phyloP scores from a whole-genome alignment of 2,797 vertebrate species.

The Notamacropus eugenii region DNA sequence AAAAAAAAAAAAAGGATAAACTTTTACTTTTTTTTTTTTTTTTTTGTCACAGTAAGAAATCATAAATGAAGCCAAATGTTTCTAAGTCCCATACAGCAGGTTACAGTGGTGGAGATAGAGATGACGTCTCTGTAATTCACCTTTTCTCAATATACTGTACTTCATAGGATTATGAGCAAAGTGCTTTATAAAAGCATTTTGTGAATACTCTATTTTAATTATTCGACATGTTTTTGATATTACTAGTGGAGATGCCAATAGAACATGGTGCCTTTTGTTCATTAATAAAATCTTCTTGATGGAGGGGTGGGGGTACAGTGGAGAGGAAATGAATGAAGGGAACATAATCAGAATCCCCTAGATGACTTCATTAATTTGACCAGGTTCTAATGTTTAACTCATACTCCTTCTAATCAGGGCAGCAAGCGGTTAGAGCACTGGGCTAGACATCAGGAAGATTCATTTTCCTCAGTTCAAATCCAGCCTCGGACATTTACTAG shows the following conservation, averaged over 20 bases:
- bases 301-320: no score
- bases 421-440: background rate
- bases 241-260: background rate
- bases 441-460: background rate
- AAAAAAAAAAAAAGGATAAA: background rate
- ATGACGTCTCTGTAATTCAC: background rate
- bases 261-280: background rate
- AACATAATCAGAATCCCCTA: background rate
- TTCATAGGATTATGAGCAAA: background rate
- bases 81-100: background rate
- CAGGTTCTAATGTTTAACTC: background rate
- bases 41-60: background rate
- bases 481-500: background rate
- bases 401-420: background rate
- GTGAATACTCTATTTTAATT: background rate
- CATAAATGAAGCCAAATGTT: background rate
- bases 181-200: background rate
- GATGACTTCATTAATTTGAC: background rate
- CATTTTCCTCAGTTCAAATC: background rate
- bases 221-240: background rate
- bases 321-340: background rate
- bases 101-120: background rate
- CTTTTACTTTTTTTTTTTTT: background rate
- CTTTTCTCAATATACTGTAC: background rate
- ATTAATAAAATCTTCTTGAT: background rate